Conservation (phyloP, 2,113 vertebrate species). For the Cnemophilus loriae region DNA sequence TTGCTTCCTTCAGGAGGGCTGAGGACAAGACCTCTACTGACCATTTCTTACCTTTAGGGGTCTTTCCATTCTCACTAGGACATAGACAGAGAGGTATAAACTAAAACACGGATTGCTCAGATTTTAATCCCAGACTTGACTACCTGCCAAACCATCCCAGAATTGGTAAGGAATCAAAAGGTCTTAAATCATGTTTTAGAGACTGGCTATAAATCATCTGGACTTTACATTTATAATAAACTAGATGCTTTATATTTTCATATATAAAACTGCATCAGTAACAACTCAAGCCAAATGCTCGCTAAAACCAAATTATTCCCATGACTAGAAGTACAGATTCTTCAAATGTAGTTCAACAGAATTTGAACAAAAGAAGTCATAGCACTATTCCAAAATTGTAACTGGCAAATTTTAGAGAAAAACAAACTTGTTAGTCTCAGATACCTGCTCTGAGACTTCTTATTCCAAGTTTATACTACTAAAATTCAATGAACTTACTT, state of each 20-base stretch:
- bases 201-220: constrained; percentile 25
- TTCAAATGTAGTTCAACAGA: neutral
- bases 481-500: neutral
- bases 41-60: neutral
- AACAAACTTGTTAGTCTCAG: neutral
- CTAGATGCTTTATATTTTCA: constrained; percentile 20
- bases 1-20: neutral
- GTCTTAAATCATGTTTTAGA: constrained; percentile 22
- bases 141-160: constrained; percentile 5
- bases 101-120: neutral
- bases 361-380: neutral
- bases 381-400: neutral
- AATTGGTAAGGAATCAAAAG: constrained; percentile 33
- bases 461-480: neutral
- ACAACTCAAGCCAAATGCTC: neutral
- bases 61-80: neutral
- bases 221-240: constrained; percentile 46
- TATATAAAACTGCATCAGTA: constrained; percentile 1
- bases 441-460: neutral
- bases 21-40: neutral
- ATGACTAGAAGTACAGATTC: neutral
- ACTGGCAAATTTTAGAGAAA: neutral
- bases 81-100: neutral
- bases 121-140: constrained; percentile 16
- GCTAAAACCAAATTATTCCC: constrained; percentile 6